These are phyloP conservation scores for Pogonocherus hispidulus DNA, from an alignment of 2,888 invertebrate species.

Conservation along the genomic window DNA sequence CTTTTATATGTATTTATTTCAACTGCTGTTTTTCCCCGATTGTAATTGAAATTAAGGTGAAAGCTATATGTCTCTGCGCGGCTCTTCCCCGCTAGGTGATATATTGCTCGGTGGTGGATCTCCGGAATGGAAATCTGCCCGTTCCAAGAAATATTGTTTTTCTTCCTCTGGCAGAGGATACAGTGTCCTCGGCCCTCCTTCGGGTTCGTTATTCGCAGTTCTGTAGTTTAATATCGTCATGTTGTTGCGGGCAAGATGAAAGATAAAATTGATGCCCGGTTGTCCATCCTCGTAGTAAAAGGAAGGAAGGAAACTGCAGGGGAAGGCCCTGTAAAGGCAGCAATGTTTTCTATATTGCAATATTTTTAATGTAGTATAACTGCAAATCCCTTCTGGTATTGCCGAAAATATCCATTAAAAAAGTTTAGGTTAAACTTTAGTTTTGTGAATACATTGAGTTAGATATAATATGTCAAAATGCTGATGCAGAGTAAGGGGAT, in stretches of 20 bases:
- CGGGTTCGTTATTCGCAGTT: background rate
- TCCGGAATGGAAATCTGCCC: background rate
- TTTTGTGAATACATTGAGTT: too few relatives aligned
- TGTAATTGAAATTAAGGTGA: conserved; percentile 21
- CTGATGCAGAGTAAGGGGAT: too few relatives aligned
- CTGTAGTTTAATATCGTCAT: background rate
- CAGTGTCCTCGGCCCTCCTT: background rate
- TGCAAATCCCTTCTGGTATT: too few relatives aligned
- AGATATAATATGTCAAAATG: too few relatives aligned
- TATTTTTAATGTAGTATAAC: too few relatives aligned
- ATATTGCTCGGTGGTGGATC: background rate
- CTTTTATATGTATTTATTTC: conserved; percentile 32
- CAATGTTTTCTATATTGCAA: too few relatives aligned
- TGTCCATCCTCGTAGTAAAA: too few relatives aligned
- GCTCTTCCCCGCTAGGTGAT: background rate
- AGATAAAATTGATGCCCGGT: background rate
- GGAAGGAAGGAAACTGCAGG: too few relatives aligned
- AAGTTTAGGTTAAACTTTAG: too few relatives aligned
- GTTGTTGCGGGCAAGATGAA: background rate
- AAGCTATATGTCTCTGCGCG: background rate
- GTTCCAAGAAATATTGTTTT: background rate
- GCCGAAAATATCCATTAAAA: too few relatives aligned
- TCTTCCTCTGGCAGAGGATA: background rate
- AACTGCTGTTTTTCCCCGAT: conserved; percentile 12
- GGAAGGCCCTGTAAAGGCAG: too few relatives aligned